Evolutionary conservation across 2,113 vertebrate genomes (phyloP).

Genomic region (Xenopus laevis): DNA sequence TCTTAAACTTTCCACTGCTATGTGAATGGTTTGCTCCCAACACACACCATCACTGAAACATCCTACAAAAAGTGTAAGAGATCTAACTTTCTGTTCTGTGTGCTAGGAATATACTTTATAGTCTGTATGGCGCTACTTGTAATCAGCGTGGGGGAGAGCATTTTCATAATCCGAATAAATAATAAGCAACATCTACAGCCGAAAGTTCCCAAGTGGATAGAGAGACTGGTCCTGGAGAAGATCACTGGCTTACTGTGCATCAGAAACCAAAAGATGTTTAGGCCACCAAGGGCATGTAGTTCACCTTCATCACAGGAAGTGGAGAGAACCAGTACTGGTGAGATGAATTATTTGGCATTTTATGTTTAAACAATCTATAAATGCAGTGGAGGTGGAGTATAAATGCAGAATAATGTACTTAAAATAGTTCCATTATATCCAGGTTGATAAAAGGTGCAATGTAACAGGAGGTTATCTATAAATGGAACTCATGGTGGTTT

Average conservation of each 20-base stretch:
- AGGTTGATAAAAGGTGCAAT: no score
- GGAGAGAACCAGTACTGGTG: slow-evolving; percentile 59
- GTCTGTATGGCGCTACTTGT: slow-evolving; percentile 96
- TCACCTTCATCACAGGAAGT: slow-evolving; percentile 21
- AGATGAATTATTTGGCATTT: slow-evolving; percentile 22
- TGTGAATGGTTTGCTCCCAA: no score
- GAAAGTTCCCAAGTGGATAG: slow-evolving; percentile 81
- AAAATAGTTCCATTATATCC: no score
- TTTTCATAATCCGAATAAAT: slow-evolving; percentile 86
- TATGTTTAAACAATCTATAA: no score
- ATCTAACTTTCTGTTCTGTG: background rate
- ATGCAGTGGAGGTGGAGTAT: no score
- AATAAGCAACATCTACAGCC: slow-evolving; percentile 89
- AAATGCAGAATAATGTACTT: no score
- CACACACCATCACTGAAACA: no score
- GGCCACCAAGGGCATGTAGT: slow-evolving; percentile 51
- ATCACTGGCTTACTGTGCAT: slow-evolving; percentile 76
- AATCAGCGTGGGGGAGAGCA: slow-evolving; percentile 88
- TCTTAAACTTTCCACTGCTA: no score
- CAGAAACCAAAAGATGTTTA: slow-evolving; percentile 57
- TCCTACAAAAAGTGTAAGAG: no score
- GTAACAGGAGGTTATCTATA: no score
- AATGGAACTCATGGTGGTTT: no score
- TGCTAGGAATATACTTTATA: slow-evolving; percentile 85
- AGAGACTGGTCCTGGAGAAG: slow-evolving; percentile 74